Evolutionary conservation across 2,888 invertebrate genomes (phyloP).

Genomic region (Agrochola lychnidis): DNA sequence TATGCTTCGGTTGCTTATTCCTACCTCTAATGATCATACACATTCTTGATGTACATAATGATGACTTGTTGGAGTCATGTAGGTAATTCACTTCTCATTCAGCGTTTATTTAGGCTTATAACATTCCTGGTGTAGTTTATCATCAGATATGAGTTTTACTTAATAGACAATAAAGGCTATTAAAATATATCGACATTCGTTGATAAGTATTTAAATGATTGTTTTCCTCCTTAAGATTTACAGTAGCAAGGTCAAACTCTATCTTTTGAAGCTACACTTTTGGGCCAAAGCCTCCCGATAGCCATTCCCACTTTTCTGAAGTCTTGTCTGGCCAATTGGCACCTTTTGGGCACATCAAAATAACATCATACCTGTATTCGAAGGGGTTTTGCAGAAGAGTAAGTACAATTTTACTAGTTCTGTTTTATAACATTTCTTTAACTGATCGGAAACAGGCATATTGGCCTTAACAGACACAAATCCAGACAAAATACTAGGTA

Average conservation of each 20-base stretch:
- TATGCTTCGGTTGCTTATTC: too few relatives aligned
- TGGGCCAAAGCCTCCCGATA: neutral
- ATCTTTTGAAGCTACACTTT: neutral
- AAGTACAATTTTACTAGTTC: neutral
- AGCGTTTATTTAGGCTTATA: slow-evolving; percentile 5
- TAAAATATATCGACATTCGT: neutral
- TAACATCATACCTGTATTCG: neutral
- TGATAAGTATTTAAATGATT: slow-evolving; percentile 20
- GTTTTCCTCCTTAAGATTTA: slow-evolving; percentile 16
- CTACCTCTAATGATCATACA: too few relatives aligned
- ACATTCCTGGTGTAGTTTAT: slow-evolving; percentile 10
- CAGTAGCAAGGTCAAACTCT: slow-evolving; percentile 15
- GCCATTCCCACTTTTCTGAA: too few relatives aligned
- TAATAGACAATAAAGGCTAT: neutral
- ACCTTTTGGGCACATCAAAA: neutral
- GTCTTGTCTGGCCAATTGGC: neutral
- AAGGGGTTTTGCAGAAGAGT: neutral
- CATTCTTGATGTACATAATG: neutral
- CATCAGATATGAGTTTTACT: slow-evolving; percentile 36
- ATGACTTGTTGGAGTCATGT: neutral
- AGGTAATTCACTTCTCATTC: neutral
- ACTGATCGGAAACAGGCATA: neutral
- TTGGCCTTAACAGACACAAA: too few relatives aligned
- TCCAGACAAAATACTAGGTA: too few relatives aligned
- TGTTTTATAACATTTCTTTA: neutral